Conservation (phyloP, 2,113 vertebrate genomes). For the Mohoua ochrocephala region DNA sequence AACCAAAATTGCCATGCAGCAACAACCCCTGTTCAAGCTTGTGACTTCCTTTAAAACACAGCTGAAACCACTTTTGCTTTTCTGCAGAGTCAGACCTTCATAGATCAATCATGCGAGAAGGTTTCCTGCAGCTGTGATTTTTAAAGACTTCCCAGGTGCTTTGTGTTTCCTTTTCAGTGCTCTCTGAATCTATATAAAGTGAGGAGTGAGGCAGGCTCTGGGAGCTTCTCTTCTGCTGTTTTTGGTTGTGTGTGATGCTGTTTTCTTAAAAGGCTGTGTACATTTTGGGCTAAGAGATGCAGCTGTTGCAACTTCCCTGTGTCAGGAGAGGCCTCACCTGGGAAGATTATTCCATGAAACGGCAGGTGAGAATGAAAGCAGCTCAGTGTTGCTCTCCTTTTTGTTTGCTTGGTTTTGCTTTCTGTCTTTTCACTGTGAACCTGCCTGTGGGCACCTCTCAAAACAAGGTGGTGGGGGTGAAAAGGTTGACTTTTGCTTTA, state of each 20-base stretch:
- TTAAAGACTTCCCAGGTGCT: not conserved
- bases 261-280: not conserved
- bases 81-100: not conserved
- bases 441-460: not conserved
- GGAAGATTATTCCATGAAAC: rapidly evolving
- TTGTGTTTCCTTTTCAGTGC: not conserved
- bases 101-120: not conserved
- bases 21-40: not conserved
- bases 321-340: not conserved
- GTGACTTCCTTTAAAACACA: not conserved
- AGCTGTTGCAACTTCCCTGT: not conserved
- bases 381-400: not conserved
- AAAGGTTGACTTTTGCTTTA: not conserved
- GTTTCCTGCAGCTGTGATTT: not conserved
- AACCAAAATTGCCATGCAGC: not conserved
- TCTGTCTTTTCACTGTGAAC: not conserved
- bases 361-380: not conserved
- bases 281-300: rapidly evolving
- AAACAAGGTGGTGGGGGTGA: not conserved
- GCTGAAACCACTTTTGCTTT: not conserved
- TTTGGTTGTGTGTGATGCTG: rapidly evolving
- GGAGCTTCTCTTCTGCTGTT: not conserved
- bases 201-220: rapidly evolving
- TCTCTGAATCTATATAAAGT: not conserved
- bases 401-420: not conserved